Evolutionary conservation across 2,113 vertebrate species (phyloP).

Genomic region (Stegostoma tigrinum): DNA sequence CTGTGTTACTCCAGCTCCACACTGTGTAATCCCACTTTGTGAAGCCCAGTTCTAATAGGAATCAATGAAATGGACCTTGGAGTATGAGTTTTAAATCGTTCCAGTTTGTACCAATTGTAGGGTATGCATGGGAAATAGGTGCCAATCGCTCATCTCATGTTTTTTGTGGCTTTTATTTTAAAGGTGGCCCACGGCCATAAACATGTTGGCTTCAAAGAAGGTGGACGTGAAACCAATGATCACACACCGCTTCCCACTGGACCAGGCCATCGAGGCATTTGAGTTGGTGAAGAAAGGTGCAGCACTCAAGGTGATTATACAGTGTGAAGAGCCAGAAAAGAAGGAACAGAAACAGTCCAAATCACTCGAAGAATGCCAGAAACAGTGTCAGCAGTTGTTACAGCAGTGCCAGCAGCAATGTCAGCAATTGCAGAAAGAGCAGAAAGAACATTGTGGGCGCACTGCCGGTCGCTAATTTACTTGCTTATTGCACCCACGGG

Average conservation of each 20-base stretch:
- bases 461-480: neutral
- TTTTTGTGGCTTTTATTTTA: neutral
- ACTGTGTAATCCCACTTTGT: too few relatives aligned
- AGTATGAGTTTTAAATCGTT: neutral
- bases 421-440: neutral
- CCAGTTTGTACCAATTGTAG: neutral
- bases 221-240: conserved; percentile 34
- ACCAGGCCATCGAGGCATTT: conserved; percentile 19
- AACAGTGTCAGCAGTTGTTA: neutral
- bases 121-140: neutral
- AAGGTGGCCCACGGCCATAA: conserved; percentile 35
- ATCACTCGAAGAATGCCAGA: neutral
- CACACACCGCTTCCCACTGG: conserved; percentile 35
- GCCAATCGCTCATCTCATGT: neutral
- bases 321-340: neutral
- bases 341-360: neutral
- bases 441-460: neutral
- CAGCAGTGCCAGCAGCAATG: neutral
- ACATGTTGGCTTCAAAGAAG: conserved; percentile 25
- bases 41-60: neutral
- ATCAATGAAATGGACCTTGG: neutral
- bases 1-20: too few relatives aligned
- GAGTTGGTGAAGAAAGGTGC: conserved; percentile 12
- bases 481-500: neutral
- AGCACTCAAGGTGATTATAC: conserved; percentile 33